These are phyloP conservation scores for Agriopis leucophaearia DNA, from an alignment of 2,888 invertebrate species.

Conservation along the genomic window DNA sequence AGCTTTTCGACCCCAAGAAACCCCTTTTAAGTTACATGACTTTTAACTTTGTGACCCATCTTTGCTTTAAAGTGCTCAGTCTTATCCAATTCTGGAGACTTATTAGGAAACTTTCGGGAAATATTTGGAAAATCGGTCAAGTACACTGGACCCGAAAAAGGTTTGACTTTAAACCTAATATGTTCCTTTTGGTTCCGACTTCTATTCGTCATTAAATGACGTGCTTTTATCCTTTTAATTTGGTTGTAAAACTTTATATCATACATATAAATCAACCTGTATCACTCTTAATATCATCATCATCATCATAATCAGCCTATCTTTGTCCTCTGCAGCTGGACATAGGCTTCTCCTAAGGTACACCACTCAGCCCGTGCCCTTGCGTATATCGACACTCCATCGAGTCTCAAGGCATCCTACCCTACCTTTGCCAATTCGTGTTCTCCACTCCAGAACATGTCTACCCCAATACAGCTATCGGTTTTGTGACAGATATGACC, in stretches of 20 bases:
- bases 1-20: constrained; percentile 78
- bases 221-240: not conserved
- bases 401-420: too few relatives aligned
- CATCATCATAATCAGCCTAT: too few relatives aligned
- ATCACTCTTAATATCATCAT: too few relatives aligned
- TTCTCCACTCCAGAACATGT: too few relatives aligned
- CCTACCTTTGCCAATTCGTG: too few relatives aligned
- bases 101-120: constrained; percentile 56
- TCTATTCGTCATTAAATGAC: not conserved
- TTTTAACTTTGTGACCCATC: constrained; percentile 85
- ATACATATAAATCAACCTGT: too few relatives aligned
- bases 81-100: constrained; percentile 70
- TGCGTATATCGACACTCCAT: too few relatives aligned
- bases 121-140: constrained; percentile 53
- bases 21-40: constrained; percentile 86
- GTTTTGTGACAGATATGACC: too few relatives aligned
- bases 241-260: not conserved
- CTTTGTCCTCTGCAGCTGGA: too few relatives aligned
- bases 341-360: too few relatives aligned
- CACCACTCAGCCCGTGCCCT: too few relatives aligned
- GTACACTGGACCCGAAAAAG: constrained; percentile 33
- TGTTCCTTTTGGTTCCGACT: constrained; percentile 13
- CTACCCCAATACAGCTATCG: too few relatives aligned
- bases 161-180: constrained; percentile 19
- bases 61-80: constrained; percentile 80